Evolutionary conservation across 2,888 invertebrate species (phyloP).

Genomic region (Nemoura dubitans): DNA sequence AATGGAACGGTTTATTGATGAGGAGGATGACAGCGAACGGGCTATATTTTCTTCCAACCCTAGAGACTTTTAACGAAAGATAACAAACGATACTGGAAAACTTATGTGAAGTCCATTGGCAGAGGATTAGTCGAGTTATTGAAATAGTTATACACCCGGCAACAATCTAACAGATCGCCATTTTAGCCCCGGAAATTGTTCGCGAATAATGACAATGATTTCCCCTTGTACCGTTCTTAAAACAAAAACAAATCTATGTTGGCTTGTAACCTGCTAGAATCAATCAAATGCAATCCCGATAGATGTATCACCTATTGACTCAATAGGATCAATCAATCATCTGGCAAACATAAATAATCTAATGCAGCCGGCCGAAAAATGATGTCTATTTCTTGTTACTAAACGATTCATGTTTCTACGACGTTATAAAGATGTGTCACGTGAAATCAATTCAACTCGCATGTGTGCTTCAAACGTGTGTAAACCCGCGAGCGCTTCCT

Average conservation of each 20-base stretch:
- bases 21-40: not conserved
- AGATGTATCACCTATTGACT: slow-evolving; percentile 7
- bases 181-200: not conserved
- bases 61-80: not conserved
- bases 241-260: not conserved
- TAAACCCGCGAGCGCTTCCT: not conserved
- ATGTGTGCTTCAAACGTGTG: not conserved
- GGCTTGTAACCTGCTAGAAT: not conserved
- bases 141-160: not conserved
- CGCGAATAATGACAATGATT: not conserved
- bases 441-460: not conserved
- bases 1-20: not conserved
- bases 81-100: not conserved
- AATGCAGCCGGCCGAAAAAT: not conserved
- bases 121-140: not conserved
- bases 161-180: not conserved
- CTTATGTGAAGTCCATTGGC: not conserved
- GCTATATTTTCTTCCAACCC: not conserved
- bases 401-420: not conserved
- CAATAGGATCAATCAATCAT: not conserved
- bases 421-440: not conserved
- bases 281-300: not conserved
- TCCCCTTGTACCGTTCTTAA: not conserved
- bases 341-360: not conserved
- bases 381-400: slow-evolving; percentile 12